Evolutionary conservation across 2,888 invertebrate genomes (phyloP).

Genomic region (Rhodophaea formosa): DNA sequence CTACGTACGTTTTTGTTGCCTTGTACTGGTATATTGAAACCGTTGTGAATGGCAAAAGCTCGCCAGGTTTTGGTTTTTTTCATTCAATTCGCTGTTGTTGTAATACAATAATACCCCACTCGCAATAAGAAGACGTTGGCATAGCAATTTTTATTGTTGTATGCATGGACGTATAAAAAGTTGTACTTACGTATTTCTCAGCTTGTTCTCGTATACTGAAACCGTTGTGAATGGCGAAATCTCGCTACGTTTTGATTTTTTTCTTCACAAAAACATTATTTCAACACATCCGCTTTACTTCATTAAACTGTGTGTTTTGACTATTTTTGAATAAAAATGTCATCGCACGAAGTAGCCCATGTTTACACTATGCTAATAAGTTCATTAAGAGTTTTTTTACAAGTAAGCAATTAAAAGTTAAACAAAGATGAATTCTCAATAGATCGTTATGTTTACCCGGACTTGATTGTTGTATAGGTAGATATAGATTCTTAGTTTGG

Average conservation of each 20-base stretch:
- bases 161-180: too few relatives aligned
- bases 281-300: constrained; percentile 4
- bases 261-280: not conserved
- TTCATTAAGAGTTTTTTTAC: constrained; percentile 12
- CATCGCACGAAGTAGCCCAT: not conserved
- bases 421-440: constrained; percentile 19
- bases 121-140: too few relatives aligned
- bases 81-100: too few relatives aligned
- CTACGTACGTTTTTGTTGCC: too few relatives aligned
- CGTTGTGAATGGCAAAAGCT: too few relatives aligned
- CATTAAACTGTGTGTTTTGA: constrained; percentile 10
- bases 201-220: not conserved
- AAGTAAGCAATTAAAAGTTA: constrained; percentile 10
- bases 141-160: too few relatives aligned
- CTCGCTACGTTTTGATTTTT: too few relatives aligned
- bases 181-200: not conserved
- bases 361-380: constrained; percentile 11
- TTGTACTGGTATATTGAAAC: too few relatives aligned
- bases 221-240: too few relatives aligned
- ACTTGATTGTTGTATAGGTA: not conserved
- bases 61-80: too few relatives aligned
- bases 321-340: constrained; percentile 3
- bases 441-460: not conserved
- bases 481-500: not conserved
- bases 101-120: too few relatives aligned